These are phyloP conservation scores for Geopemphigus sp. DNA, from an alignment of 1,140 invertebrate species.

Conservation along the genomic window DNA sequence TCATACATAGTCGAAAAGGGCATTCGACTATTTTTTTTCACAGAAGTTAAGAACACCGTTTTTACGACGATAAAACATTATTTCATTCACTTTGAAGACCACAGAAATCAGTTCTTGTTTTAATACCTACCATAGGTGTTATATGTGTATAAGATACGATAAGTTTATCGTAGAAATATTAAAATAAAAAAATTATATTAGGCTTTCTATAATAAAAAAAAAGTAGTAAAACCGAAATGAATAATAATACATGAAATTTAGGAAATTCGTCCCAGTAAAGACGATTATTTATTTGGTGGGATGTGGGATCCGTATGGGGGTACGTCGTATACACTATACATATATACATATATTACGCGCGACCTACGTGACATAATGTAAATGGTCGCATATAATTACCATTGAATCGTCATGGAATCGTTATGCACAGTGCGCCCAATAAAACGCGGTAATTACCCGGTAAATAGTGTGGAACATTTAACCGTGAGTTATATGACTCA, in stretches of 20 bases:
- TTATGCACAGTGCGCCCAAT: conserved; percentile 26
- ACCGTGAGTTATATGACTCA: conserved; percentile 10
- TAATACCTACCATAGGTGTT: too few relatives aligned
- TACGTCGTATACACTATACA: neutral
- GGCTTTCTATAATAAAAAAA: too few relatives aligned
- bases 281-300: neutral
- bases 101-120: neutral
- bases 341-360: too few relatives aligned
- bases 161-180: neutral
- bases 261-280: too few relatives aligned
- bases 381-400: conserved; percentile 28
- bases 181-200: neutral
- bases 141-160: neutral
- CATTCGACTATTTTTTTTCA: conserved; percentile 5
- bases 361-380: conserved; percentile 11
- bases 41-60: neutral
- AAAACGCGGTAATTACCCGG: conserved; percentile 36
- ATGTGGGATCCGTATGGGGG: neutral
- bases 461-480: conserved; percentile 41
- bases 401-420: conserved; percentile 20
- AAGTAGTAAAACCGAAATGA: neutral
- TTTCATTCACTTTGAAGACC: conserved; percentile 3
- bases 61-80: neutral
- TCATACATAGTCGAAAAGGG: conserved; percentile 30
- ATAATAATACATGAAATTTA: too few relatives aligned